Evolutionary conservation across 2,113 vertebrate species (phyloP), one percentile per base, ranked within the genome.

Genomic region (Myiozetetes cayanensis): DNA sequence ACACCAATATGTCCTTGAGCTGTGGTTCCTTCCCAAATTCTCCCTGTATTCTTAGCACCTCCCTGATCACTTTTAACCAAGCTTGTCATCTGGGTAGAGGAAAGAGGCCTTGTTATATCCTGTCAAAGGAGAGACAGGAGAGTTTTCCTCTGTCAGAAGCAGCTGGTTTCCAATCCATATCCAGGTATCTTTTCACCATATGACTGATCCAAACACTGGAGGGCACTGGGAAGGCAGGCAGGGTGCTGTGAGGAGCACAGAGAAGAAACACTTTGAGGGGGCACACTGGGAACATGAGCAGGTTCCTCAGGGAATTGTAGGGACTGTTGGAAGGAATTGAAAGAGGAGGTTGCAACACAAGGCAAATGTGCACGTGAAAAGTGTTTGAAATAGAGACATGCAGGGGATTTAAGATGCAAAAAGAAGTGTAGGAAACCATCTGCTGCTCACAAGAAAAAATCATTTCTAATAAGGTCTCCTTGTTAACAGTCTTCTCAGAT

Each of bases 1-100:
- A n/a, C 10, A 13, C 35, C 1, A 0, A 0, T 2, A 12, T 6
- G 14, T 24, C 61, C 66, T 53, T 8, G 12, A 72, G 44, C 33
- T 80, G 14, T 6, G n/a, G 14, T 3, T 67, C 28, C 37, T 24
- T 52, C 53, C n/a, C 62, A 75, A 43, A 20, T 3, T 9, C 15
- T 37, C 23, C 3, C 13, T 52, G 8, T 4, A 4, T 61, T 61
- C 72, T n/a, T 8, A 61, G 59, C n/a, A 52, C 12, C 43, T 63
- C 17, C 11, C 43, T 85, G 31, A 25, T 5, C 31, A 63, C 47
- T 44, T 87, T 66, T 35, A 62, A 58, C 16, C 46, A 78, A 63
- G 31, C 10, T 59, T 87, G 28, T 63, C 35, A 46, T 5, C 10
- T 14, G 25, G 10, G 28, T 9, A 67, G 43, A 50, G 50, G 41